Evolutionary conservation across 2,888 invertebrate genomes (phyloP).

Genomic region (Phania funesta): DNA sequence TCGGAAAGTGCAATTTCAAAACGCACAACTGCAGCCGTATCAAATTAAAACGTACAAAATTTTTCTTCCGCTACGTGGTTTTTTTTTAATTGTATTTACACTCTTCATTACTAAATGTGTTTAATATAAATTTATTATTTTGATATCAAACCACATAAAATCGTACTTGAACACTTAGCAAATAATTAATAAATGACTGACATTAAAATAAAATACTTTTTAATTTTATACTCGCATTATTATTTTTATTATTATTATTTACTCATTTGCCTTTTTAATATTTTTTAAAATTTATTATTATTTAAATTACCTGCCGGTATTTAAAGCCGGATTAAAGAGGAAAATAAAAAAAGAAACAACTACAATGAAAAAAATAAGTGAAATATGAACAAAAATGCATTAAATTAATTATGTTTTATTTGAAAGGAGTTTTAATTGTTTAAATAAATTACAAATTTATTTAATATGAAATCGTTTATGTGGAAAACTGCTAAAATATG

Average conservation of each 20-base stretch:
- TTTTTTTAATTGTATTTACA: conserved; percentile 22
- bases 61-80: not conserved
- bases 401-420: conserved; percentile 65
- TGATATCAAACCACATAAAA: conserved; percentile 46
- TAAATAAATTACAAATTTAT: conserved; percentile 60
- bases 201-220: conserved; percentile 20
- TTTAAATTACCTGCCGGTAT: conserved; percentile 48
- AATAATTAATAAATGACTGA: conserved; percentile 59
- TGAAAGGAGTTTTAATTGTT: conserved; percentile 66
- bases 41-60: not conserved
- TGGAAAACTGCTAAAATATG: conserved; percentile 74
- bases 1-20: too few species aligned
- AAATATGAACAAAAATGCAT: conserved; percentile 49
- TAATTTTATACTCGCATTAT: conserved; percentile 19
- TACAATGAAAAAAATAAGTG: conserved; percentile 15
- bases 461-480: conserved; percentile 50
- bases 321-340: conserved; percentile 4
- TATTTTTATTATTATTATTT: conserved; percentile 21
- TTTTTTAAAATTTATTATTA: conserved; percentile 53
- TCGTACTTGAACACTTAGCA: conserved; percentile 50
- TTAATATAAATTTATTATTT: conserved; percentile 43
- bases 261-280: not conserved
- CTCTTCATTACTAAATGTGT: conserved; percentile 19
- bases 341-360: not conserved
- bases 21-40: not conserved